Conservation (phyloP, 2,888 invertebrate genomes). For the Dicycla oo region DNA sequence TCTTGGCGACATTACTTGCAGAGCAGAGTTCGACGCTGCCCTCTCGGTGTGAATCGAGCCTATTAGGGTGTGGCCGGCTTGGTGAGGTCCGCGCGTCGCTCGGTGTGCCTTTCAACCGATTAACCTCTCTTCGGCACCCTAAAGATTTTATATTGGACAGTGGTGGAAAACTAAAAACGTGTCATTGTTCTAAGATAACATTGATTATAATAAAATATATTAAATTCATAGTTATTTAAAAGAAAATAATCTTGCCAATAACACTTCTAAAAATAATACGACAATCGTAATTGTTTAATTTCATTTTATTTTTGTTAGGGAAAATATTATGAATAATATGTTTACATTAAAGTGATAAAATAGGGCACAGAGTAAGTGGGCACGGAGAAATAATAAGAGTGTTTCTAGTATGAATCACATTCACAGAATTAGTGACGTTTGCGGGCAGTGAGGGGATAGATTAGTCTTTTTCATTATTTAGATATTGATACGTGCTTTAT, state of each 20-base stretch:
- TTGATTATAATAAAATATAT: background rate
- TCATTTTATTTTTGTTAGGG: conserved; percentile 54
- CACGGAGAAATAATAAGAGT: conserved; percentile 14
- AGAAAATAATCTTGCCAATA: background rate
- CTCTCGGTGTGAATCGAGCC: background rate
- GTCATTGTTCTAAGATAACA: background rate
- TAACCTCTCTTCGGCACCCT: background rate
- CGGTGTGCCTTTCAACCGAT: background rate
- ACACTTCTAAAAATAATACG: conserved; percentile 34
- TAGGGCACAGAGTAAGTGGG: conserved; percentile 8
- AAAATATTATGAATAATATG: conserved; percentile 60
- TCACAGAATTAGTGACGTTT: background rate
- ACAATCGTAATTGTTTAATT: conserved; percentile 36
- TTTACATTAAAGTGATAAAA: conserved; percentile 45
- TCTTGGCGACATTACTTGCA: background rate
- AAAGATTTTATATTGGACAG: background rate
- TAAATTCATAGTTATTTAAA: background rate
- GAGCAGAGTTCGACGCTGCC: background rate
- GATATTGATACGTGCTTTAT: background rate
- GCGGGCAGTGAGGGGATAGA: background rate
- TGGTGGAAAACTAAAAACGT: background rate
- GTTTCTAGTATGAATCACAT: background rate
- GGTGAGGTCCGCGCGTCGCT: background rate
- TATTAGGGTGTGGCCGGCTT: background rate
- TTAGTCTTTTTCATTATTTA: background rate